Evolutionary conservation across 1,140 invertebrate species (phyloP), one percentile per base, ranked within the genome.

Genomic region (Lutraria rhynchaena): DNA sequence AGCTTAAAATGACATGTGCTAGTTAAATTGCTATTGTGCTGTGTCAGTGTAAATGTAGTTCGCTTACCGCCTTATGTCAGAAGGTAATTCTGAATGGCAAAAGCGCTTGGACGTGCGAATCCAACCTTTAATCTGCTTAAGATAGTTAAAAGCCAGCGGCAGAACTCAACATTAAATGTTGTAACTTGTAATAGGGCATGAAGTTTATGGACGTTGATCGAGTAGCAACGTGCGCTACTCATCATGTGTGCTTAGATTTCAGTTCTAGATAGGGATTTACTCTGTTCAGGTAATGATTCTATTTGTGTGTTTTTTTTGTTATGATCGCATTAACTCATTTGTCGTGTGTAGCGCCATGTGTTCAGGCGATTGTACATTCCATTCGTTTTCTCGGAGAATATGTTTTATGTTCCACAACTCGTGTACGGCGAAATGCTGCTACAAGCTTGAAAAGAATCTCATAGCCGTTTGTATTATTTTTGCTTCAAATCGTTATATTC

Each of bases 1-100:
- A 24, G 63, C 63, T 67, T 67, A 37, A 41, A 29, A 46, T 67
- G 41, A 67, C 22, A 46, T 67, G 41, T 67, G 63, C 63, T 67
- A 29, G 44, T 46, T 41, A 49, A 49, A 67, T 24, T 46, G 63
- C 63, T 67, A 7, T 41, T 27, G 41, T 67, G 63, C 63, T 35
- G 27, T 76, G 57, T 76, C 37, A n/a, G 17, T 33, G n/a, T 22
- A 22, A 17, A 33, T 31, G 57, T 60, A 46, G 49, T 37, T 46
- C 44, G 60, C 55, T 76, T 76, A 11, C 31, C 33, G 41, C 41
- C n/a, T n/a, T n/a, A n/a, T n/a, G n/a, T 46, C 31, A 44, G 44
- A 49, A 22, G 41, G 31, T 46, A 3, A 67, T 67, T 37, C 24
- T 46, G 24, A 7, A 67, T 31, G n/a, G n/a, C n/a, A n/a, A n/a